Evolutionary conservation across 2,888 invertebrate species (phyloP).

Genomic region (Leptinotarsa juncta): DNA sequence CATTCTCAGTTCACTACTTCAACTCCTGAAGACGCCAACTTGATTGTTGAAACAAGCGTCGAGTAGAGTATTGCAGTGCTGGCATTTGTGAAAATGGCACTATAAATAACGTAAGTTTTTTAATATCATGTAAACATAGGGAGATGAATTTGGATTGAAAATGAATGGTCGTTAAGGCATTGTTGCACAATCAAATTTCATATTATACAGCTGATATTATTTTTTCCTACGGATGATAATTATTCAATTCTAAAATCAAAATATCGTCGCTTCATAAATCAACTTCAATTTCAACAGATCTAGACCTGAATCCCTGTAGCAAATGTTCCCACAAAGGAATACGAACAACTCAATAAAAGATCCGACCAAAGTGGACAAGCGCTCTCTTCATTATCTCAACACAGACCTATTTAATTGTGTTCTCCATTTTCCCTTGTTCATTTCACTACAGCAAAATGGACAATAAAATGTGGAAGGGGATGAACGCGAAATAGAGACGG

Average conservation of each 20-base stretch:
- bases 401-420: constrained; percentile 57
- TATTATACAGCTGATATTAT: too few species aligned
- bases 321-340: constrained; percentile 51
- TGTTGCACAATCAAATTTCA: too few species aligned
- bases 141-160: too few species aligned
- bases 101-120: too few species aligned
- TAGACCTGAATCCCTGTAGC: constrained; percentile 45
- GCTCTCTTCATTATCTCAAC: constrained; percentile 64
- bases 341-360: constrained; percentile 60
- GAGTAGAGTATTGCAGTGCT: too few species aligned
- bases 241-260: neutral
- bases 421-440: constrained; percentile 53
- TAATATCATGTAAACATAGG: too few species aligned
- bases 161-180: too few species aligned
- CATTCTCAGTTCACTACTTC: too few species aligned
- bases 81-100: too few species aligned
- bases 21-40: too few species aligned
- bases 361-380: constrained; percentile 62
- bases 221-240: too few species aligned
- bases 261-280: constrained; percentile 1
- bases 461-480: constrained; percentile 41
- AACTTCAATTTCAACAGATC: constrained; percentile 43
- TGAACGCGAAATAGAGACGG: constrained; percentile 25
- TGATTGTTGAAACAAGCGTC: too few species aligned
- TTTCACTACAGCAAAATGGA: constrained; percentile 46